Conservation (phyloP, 2,113 vertebrate genomes). For the Mixornis gularis region DNA sequence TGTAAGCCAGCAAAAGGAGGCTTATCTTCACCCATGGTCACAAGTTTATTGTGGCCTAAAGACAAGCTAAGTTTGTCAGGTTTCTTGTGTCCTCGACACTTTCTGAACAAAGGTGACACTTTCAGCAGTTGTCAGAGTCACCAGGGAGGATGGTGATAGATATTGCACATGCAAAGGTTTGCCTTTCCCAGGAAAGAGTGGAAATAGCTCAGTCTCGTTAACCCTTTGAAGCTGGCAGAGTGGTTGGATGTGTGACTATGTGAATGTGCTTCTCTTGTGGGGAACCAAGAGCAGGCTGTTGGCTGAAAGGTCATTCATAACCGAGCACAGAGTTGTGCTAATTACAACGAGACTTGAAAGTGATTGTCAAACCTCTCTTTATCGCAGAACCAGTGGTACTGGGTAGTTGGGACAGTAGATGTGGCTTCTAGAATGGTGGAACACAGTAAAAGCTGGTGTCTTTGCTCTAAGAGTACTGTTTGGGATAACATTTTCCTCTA, state of each 20-base stretch:
- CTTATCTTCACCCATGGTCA: neutral
- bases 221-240: neutral
- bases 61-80: neutral
- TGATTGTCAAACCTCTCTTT: neutral
- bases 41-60: neutral
- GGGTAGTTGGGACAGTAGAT: neutral
- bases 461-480: neutral
- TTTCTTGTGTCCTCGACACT: neutral
- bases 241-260: neutral
- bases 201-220: neutral
- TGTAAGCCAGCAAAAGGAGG: neutral
- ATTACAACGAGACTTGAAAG: neutral
- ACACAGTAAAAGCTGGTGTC: neutral
- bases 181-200: neutral
- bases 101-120: neutral
- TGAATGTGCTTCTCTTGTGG: neutral
- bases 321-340: neutral
- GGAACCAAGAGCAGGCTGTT: neutral
- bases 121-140: neutral
- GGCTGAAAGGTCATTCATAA: neutral
- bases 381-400: accelerated
- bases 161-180: neutral
- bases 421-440: neutral
- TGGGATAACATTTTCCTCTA: neutral
- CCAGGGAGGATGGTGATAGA: neutral